Evolutionary conservation across 2,888 invertebrate genomes (phyloP).

Genomic region (Rotaria magnacalcarata): DNA sequence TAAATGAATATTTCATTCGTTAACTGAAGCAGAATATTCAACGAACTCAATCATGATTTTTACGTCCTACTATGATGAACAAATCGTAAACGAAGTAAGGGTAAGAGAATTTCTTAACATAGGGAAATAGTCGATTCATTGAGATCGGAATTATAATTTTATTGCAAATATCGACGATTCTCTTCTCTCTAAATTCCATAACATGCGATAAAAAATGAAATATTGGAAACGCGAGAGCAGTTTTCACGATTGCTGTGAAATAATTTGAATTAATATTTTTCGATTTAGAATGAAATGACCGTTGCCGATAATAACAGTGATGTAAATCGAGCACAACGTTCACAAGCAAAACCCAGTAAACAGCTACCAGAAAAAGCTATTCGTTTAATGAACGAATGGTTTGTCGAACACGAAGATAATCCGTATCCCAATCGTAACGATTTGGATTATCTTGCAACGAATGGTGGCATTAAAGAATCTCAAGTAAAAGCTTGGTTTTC

Average conservation of each 20-base stretch:
- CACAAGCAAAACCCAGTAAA: not conserved
- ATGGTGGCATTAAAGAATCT: slow-evolving; percentile 38
- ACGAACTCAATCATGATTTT: not conserved
- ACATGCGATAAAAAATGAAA: too few relatives aligned
- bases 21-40: not conserved
- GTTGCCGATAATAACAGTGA: not conserved
- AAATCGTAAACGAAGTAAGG: not conserved
- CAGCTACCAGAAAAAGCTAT: slow-evolving; percentile 43
- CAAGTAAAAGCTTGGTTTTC: slow-evolving; percentile 46
- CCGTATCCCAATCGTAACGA: slow-evolving; percentile 44
- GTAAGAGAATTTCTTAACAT: not conserved
- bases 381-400: slow-evolving; percentile 43
- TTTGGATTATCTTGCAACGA: slow-evolving; percentile 40
- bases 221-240: too few relatives aligned
- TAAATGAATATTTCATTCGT: not conserved
- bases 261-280: not conserved
- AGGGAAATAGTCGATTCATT: too few relatives aligned
- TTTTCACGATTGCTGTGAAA: too few relatives aligned
- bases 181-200: too few relatives aligned
- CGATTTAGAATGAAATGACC: not conserved
- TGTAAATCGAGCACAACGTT: not conserved
- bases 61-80: not conserved
- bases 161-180: too few relatives aligned
- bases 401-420: slow-evolving; percentile 37
- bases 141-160: too few relatives aligned